Base-by-base conservation (phyloP, 2,797 vertebrate genomes). In the Gadopsis bispinosus region DNA sequence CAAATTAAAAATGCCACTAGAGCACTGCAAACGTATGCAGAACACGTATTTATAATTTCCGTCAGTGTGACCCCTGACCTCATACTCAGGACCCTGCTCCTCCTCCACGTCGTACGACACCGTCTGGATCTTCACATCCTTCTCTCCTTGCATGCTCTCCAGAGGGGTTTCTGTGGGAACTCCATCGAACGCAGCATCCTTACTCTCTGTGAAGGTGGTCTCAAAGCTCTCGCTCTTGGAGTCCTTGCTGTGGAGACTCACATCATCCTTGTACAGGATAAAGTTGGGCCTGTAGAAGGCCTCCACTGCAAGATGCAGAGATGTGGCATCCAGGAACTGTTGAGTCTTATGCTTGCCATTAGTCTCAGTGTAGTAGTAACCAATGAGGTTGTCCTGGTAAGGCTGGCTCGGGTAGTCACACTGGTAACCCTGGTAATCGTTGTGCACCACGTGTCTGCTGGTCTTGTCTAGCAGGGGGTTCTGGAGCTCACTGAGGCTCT, bases 91-190 rank as follows among this genome's bases (percentile, higher is more conserved):
- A 66, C 95, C 94, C 73, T 97, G 95, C 66, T 97, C 96, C 51
- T 97, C 97, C 73, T 97, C 97, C 85, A 98, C 96, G 0, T 97
- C 96, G 0, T 96, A 97, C 56, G 97, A 98, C 87, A 98, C 97
- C 0, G 97, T 98, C 83, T 97, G 97, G 89, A 98, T 97, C 89
- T 95, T 94, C 60, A 90, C 91, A 31, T 97, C 96, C 1, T 96
- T 96, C 80, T 96, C 96, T 26, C 80, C 91, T 73, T 92, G 91
- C 4, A 74, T 77, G 51, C 87, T 82, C 8, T 83, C 79, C 64
- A 88, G 90, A 0, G 81, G 87, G 29, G 74, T 91, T 0, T 95
- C 95, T 0, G 72, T 8, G 16, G 91, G 58, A 53, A 67, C 72
- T 16, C 79, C 88, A 7, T 90, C 91, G 65, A 53, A 14, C 69